Base-by-base conservation (phyloP, 2,113 vertebrate genomes). In the Xenopus borealis region DNA sequence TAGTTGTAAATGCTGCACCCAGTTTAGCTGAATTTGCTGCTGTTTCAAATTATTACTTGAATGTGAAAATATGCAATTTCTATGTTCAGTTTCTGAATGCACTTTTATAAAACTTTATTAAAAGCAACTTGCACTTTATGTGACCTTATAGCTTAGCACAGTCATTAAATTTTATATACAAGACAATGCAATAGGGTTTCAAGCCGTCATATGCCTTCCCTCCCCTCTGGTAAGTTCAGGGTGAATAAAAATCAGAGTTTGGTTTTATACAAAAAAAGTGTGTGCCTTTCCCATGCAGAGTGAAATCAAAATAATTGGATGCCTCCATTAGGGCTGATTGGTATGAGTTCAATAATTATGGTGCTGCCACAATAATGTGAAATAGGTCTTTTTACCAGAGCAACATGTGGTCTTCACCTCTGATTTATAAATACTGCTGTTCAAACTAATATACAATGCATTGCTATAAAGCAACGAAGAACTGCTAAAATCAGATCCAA, bases 291-390 rank as follows among this genome's bases (percentile, higher is more conserved):
- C 58, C 66, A 69, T 64, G 66, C 66, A 55, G 59, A 76, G 66
- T 45, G 23, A 76, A 76, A 69, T 69, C 66, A 69, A 69, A 69
- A 76, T 76, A 76, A 69, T 76, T 76, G 62, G 59, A 55, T 64
- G 58, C 66, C 55, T 76, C 73, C 59, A 76, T 69, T 64, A 69
- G 55, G 16, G 58, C 23, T 57, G 73, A 69, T 76, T 76, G 73
- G 66, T 69, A 57, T 45, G 73, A 69, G 66, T 27, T 27, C 23
- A 27, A 44, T 63, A 64, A 70, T 64, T 45, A 64, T 61, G 63
- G 74, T 69, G 67, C 30, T 52, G 47, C 67, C 53, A 55, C 12
- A 77, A 70, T 64, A 30, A 59, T 76, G 66, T 63, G 30, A 69
- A 76, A 69, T 40, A 10, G 66, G 65, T 62, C 59, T 57, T 69